Evolutionary conservation across 2,888 invertebrate species (phyloP).

Genomic region (Tholera decimalis): DNA sequence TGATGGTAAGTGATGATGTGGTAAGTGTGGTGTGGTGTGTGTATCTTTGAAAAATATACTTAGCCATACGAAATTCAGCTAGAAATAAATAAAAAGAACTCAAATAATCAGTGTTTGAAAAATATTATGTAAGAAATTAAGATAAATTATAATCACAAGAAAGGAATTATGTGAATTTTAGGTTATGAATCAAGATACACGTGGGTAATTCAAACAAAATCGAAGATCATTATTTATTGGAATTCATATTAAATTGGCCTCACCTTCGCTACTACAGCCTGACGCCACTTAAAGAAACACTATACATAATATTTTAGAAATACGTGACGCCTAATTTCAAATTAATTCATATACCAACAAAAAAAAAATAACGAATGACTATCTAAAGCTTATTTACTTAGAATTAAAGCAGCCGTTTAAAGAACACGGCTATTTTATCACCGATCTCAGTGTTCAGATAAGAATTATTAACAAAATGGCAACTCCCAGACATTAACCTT

Average conservation of each 20-base stretch:
- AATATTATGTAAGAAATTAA: background rate
- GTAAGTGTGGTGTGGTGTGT: too few species aligned
- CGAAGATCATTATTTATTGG: conserved; percentile 34
- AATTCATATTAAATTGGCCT: conserved; percentile 36
- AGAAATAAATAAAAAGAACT: too few species aligned
- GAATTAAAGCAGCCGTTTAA: conserved; percentile 46
- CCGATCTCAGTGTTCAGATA: conserved; percentile 45
- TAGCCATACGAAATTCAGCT: too few species aligned
- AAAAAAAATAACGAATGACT: conserved; percentile 43
- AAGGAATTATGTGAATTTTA: background rate
- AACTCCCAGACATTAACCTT: conserved; percentile 37
- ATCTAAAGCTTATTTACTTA: conserved; percentile 37
- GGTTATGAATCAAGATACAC: background rate
- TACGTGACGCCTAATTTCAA: conserved; percentile 16
- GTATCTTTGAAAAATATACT: too few species aligned
- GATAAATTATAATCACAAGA: background rate
- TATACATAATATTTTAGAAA: conserved; percentile 26
- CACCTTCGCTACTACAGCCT: conserved; percentile 21
- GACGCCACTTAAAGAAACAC: conserved; percentile 25
- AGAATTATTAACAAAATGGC: conserved; percentile 51
- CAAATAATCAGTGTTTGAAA: too few species aligned
- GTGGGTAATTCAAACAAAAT: background rate
- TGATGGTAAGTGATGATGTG: too few species aligned
- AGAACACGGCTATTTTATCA: conserved; percentile 48
- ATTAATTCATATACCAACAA: conserved; percentile 26